These are phyloP conservation scores for Petrocephalus zakoni DNA, from an alignment of 2,113 vertebrate species.

Conservation along the genomic window DNA sequence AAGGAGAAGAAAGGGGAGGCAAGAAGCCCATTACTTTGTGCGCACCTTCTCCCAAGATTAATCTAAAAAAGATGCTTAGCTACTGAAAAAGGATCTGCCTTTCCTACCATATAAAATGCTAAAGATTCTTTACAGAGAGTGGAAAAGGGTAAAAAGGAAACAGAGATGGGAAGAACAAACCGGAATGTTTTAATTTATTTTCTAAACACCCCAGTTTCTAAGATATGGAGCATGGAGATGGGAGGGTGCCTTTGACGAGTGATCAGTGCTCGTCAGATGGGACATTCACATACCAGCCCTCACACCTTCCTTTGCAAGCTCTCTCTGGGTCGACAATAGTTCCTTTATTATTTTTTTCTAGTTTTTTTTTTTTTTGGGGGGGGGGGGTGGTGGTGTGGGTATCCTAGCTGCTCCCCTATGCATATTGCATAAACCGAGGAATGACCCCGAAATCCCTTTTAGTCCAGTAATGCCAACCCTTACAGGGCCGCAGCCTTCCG, in stretches of 20 bases:
- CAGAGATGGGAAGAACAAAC: background rate
- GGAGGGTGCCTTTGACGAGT: background rate
- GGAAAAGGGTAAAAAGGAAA: slow-evolving; percentile 1
- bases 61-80: slow-evolving; percentile 23
- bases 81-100: slow-evolving; percentile 19
- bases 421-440: background rate
- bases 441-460: background rate
- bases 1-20: slow-evolving; percentile 13
- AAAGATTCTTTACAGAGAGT: background rate
- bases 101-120: slow-evolving; percentile 10
- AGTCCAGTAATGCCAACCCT: background rate
- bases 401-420: background rate
- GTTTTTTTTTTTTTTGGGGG: background rate
- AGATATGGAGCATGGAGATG: slow-evolving; percentile 4
- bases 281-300: background rate
- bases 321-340: background rate
- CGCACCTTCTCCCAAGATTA: slow-evolving; percentile 19
- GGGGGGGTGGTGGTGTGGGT: background rate
- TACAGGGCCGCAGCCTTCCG: background rate
- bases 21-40: slow-evolving; percentile 23
- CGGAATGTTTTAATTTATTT: slow-evolving; percentile 25
- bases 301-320: slow-evolving; percentile 1
- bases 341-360: background rate
- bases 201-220: slow-evolving; percentile 27
- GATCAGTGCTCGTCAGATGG: slow-evolving; percentile 16